These are phyloP conservation scores for Ciconia nigra DNA, from an alignment of 2,797 vertebrate species.

Conservation along the genomic window DNA sequence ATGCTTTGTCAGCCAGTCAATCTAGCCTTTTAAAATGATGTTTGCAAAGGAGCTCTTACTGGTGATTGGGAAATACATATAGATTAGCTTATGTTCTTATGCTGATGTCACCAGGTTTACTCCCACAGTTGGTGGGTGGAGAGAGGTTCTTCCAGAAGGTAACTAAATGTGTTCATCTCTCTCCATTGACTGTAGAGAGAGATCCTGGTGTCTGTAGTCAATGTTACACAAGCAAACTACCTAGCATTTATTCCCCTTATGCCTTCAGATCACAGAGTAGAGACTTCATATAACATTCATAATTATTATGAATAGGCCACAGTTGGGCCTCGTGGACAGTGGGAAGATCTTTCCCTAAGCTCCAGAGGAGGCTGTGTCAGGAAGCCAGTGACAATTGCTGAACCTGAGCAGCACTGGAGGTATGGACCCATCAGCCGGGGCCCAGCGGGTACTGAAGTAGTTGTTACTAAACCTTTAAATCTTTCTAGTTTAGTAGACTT, in stretches of 20 bases:
- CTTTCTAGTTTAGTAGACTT: background rate
- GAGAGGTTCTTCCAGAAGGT: background rate
- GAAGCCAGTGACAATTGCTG: background rate
- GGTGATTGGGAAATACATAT: background rate
- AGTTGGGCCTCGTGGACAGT: background rate
- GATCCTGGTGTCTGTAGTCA: background rate
- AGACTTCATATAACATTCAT: background rate
- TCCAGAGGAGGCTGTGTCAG: background rate
- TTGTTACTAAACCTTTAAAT: background rate
- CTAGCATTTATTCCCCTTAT: background rate
- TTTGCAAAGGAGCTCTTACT: background rate
- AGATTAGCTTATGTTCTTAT: background rate
- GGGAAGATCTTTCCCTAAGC: background rate
- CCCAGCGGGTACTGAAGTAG: background rate
- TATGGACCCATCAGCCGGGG: background rate
- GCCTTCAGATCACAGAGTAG: background rate
- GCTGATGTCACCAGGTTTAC: background rate
- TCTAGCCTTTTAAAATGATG: background rate
- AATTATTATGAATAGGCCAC: fast-evolving
- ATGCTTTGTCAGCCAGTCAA: background rate
- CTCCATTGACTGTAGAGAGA: background rate
- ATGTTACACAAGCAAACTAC: background rate
- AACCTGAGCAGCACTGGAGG: background rate
- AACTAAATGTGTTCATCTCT: background rate
- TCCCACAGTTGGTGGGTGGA: background rate